Conservation (phyloP, 1,140 invertebrate genomes). For the Helicoverpa armigera region DNA sequence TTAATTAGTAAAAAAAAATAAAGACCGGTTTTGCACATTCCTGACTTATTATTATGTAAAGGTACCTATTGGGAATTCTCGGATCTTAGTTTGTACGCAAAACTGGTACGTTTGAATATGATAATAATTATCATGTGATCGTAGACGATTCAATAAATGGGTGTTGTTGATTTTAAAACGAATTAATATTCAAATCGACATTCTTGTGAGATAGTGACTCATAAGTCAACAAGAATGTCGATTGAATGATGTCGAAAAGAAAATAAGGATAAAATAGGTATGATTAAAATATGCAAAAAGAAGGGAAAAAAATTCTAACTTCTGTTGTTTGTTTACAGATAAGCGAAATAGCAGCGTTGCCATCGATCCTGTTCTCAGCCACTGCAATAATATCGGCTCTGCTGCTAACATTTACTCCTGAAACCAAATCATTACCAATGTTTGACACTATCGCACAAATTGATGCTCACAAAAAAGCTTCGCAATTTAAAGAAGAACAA, state of each 20-base stretch:
- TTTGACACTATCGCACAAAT: conserved; percentile 76
- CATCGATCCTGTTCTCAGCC: conserved; percentile 68
- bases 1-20: too few relatives aligned
- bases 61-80: too few relatives aligned
- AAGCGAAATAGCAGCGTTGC: conserved; percentile 61
- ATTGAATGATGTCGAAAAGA: too few relatives aligned
- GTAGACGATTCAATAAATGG: too few relatives aligned
- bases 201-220: neutral
- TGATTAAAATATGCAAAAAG: too few relatives aligned
- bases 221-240: too few relatives aligned
- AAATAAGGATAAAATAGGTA: too few relatives aligned
- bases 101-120: too few relatives aligned
- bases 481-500: conserved; percentile 23
- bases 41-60: too few relatives aligned
- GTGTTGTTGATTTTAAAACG: neutral
- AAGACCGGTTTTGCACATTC: too few relatives aligned
- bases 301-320: neutral
- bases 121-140: too few relatives aligned
- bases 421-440: conserved; percentile 71
- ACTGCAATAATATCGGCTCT: conserved; percentile 66
- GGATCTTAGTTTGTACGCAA: too few relatives aligned
- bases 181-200: neutral
- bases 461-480: conserved; percentile 51
- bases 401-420: conserved; percentile 68
- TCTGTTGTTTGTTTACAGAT: conserved; percentile 60